Evolutionary conservation across 2,797 vertebrate genomes (phyloP).

Genomic region (Agapornis canus): DNA sequence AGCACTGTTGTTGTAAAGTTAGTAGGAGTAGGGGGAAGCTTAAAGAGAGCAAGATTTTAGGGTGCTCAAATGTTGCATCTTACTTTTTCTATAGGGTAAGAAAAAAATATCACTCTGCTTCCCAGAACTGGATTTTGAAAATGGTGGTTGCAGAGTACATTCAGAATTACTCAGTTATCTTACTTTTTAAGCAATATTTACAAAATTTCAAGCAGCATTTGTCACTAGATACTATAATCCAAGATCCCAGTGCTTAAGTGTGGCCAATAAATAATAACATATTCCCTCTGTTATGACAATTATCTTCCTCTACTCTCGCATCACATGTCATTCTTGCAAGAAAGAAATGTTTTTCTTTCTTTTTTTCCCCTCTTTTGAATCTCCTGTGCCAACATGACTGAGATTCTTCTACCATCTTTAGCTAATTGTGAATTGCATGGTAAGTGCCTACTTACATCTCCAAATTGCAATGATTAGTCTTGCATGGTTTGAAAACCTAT

Average conservation of each 20-base stretch:
- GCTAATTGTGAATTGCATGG: constrained; percentile 53
- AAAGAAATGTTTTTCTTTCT: constrained; percentile 8
- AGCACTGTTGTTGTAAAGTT: neutral
- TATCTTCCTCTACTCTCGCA: constrained; percentile 60
- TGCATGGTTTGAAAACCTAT: constrained; percentile 48
- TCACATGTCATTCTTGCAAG: constrained; percentile 69
- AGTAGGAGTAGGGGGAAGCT: neutral
- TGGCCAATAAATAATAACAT: constrained; percentile 75
- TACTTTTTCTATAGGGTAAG: neutral
- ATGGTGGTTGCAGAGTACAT: neutral
- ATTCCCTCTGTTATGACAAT: constrained; percentile 74
- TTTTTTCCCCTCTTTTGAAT: neutral
- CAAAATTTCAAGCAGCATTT: constrained; percentile 53
- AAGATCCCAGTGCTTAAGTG: constrained; percentile 36
- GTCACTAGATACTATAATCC: constrained; percentile 65
- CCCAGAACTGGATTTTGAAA: neutral
- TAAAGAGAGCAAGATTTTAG: neutral
- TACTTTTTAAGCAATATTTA: constrained; percentile 65
- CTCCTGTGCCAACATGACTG: constrained; percentile 24
- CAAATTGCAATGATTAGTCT: constrained; percentile 42
- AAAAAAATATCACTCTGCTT: neutral
- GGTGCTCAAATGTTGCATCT: neutral
- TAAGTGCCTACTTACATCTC: constrained; percentile 45
- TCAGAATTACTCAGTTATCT: constrained; percentile 2
- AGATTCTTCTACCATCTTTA: constrained; percentile 46